Percentiles rank a stretch among this genome's conserved stretches.
These are phyloP conservation scores for Cephonodes hylas DNA, from an alignment of 2,888 invertebrate species.

Conservation along the genomic window DNA sequence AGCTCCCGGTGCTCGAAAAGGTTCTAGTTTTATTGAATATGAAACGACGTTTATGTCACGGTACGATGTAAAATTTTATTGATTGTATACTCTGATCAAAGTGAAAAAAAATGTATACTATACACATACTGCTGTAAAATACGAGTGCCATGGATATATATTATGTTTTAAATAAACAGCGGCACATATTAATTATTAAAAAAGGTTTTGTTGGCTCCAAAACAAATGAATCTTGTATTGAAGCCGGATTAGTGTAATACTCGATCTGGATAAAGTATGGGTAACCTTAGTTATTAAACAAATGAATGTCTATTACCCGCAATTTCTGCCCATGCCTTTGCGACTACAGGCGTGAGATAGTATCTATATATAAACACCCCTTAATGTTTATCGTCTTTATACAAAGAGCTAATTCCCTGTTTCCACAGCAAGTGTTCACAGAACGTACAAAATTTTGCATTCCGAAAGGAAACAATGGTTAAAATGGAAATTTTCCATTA, in stretches of 20 bases:
- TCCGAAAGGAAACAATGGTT: neutral
- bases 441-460: neutral
- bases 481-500: neutral
- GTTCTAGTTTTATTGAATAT: slow-evolving; percentile 2
- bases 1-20: neutral
- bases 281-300: no score
- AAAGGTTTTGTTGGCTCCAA: no score
- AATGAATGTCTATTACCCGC: no score
- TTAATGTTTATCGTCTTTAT: neutral
- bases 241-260: no score
- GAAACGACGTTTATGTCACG: neutral
- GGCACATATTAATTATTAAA: no score
- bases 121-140: neutral
- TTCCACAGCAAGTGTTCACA: neutral
- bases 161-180: no score
- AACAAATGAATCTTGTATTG: no score
- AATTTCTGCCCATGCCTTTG: no score
- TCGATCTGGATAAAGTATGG: no score
- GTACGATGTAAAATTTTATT: slow-evolving; percentile 2
- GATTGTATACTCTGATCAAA: neutral
- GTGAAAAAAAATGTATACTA: neutral
- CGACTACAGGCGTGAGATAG: no score
- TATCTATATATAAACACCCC: no score
- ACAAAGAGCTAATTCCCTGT: neutral
- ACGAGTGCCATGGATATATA: neutral